Evolutionary conservation across 2,888 invertebrate genomes (phyloP).

Genomic region (Chromoteleia sp.): DNA sequence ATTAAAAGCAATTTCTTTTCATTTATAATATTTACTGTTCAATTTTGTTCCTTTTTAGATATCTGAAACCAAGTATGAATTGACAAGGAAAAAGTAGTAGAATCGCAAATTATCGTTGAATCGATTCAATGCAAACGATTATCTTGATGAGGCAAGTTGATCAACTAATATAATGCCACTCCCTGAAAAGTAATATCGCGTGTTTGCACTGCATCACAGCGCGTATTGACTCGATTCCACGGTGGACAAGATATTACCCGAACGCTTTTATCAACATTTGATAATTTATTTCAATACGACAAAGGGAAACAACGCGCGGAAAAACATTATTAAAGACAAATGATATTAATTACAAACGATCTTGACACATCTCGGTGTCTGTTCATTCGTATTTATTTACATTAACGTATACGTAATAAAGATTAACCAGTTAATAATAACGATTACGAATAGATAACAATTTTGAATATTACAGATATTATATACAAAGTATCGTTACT

Average conservation of each 20-base stretch:
- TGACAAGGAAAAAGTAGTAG: constrained; percentile 15
- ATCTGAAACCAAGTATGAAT: background rate
- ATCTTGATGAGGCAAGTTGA: constrained; percentile 51
- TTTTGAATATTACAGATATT: too few species aligned
- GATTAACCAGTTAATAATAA: too few species aligned
- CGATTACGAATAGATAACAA: too few species aligned
- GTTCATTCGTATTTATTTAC: background rate
- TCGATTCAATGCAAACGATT: constrained; percentile 50
- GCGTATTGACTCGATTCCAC: constrained; percentile 63
- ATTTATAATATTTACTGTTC: too few species aligned
- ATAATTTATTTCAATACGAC: constrained; percentile 57
- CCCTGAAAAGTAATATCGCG: constrained; percentile 63
- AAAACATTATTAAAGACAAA: constrained; percentile 1
- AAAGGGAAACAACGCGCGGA: constrained; percentile 12
- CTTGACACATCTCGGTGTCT: constrained; percentile 1
- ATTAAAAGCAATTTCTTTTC: too few species aligned
- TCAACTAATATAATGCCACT: constrained; percentile 44
- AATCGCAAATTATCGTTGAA: constrained; percentile 32
- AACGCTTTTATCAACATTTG: constrained; percentile 56
- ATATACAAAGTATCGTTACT: too few species aligned
- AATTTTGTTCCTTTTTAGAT: too few species aligned
- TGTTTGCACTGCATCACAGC: constrained; percentile 60
- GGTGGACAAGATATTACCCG: constrained; percentile 54
- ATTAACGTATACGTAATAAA: too few species aligned
- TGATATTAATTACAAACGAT: constrained; percentile 13